phyloP scores from a whole-genome alignment of 1,140 invertebrate genomes.

The Drosophila chauvacae region DNA sequence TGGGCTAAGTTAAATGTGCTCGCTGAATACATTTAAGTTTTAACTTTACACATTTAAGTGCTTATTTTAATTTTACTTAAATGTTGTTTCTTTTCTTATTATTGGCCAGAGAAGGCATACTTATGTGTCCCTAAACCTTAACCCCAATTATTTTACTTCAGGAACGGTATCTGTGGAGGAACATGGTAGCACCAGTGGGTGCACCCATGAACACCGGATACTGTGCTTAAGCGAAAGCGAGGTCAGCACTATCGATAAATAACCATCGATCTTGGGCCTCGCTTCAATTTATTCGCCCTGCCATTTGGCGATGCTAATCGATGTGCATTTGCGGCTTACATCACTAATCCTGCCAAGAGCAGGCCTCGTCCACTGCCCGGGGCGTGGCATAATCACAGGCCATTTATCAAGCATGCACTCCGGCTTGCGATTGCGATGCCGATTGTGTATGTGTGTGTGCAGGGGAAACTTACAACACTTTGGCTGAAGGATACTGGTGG shows the following conservation, averaged over 20 bases:
- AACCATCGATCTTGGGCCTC: constrained; percentile 19
- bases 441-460: neutral
- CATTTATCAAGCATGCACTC: constrained; percentile 55
- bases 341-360: constrained; percentile 24
- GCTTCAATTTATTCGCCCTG: constrained; percentile 21
- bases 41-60: no score
- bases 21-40: neutral
- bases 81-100: neutral
- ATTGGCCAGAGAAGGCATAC: neutral
- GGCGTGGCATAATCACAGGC: constrained; percentile 49
- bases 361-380: constrained; percentile 9
- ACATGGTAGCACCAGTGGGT: no score
- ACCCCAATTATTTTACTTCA: no score
- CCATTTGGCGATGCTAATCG: constrained; percentile 36
- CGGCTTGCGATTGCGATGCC: constrained; percentile 3
- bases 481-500: constrained; percentile 6
- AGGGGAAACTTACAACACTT: constrained; percentile 1
- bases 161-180: no score
- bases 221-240: neutral
- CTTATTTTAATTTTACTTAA: neutral
- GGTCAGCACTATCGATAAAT: neutral
- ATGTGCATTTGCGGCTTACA: constrained; percentile 37
- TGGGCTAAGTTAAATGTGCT: neutral
- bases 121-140: no score
- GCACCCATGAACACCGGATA: no score